Evolutionary conservation across 2,113 vertebrate genomes (phyloP).

Genomic region (Hippolais icterina): DNA sequence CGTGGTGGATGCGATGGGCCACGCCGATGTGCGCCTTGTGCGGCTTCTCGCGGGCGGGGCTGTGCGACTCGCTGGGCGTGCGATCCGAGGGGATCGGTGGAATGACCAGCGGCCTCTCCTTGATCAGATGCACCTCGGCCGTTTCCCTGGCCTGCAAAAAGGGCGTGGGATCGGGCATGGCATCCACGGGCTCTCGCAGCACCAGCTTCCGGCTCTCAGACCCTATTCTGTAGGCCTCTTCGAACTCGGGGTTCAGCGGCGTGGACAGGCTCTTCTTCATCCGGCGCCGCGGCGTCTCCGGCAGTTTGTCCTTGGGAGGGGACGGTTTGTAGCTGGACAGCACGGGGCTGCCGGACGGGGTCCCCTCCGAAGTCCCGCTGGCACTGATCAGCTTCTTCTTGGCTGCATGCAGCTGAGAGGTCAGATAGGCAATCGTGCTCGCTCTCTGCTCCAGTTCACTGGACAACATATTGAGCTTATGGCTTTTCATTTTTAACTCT

Average conservation of each 20-base stretch:
- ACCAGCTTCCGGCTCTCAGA: constrained; percentile 85
- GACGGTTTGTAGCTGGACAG: constrained; percentile 83
- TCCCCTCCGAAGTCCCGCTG: constrained; percentile 80
- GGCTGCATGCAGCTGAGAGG: constrained; percentile 91
- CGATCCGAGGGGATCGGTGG: constrained; percentile 89
- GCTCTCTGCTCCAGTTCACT: constrained; percentile 95
- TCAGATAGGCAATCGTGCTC: constrained; percentile 93
- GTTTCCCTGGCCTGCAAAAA: constrained; percentile 88
- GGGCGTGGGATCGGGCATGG: constrained; percentile 96
- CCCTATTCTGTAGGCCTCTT: constrained; percentile 90
- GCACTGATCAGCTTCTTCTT: constrained; percentile 86
- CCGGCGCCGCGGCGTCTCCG: constrained; percentile 83
- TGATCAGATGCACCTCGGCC: constrained; percentile 82
- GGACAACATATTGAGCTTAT: constrained; percentile 89
- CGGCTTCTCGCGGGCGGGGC: constrained; percentile 83
- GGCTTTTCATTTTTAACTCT: constrained; percentile 96
- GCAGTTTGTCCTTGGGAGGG: constrained; percentile 86
- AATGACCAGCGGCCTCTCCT: constrained; percentile 89
- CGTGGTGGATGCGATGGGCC: constrained; percentile 89
- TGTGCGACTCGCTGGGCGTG: constrained; percentile 70
- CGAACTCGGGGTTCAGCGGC: constrained; percentile 91
- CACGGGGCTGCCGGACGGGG: constrained; percentile 83
- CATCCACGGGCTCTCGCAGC: constrained; percentile 86
- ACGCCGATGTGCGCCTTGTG: constrained; percentile 89
- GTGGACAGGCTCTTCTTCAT: constrained; percentile 98